These are phyloP conservation scores for Distichodus sexfasciatus DNA, from an alignment of 2,797 vertebrate species.

Conservation along the genomic window DNA sequence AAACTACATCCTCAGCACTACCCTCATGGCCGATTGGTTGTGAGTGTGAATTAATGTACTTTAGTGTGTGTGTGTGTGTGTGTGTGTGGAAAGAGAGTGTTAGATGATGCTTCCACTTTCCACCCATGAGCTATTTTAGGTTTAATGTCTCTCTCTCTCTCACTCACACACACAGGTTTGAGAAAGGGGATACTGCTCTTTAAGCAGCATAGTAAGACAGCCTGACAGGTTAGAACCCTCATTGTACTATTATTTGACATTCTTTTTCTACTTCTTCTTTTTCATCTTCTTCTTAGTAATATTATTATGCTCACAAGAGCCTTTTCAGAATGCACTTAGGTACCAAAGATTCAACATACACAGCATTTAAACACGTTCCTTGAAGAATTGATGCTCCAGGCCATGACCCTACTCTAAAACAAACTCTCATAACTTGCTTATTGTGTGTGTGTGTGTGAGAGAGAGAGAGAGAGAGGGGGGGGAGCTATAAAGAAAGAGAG, in stretches of 20 bases:
- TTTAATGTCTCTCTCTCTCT: conserved; percentile 16
- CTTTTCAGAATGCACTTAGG: conserved; percentile 14
- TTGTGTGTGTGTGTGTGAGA: conserved; percentile 6
- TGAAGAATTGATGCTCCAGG: conserved; percentile 16
- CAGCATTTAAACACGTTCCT: conserved; percentile 8
- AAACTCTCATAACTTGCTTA: conserved; percentile 6
- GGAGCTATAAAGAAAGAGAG: background rate
- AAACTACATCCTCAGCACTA: conserved; percentile 65
- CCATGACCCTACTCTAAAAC: conserved; percentile 10
- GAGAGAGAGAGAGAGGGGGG: background rate
- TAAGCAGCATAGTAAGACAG: conserved; percentile 21
- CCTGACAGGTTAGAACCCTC: too few species aligned
- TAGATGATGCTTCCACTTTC: conserved; percentile 41
- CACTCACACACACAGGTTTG: background rate
- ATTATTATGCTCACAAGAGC: too few species aligned
- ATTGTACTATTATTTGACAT: too few species aligned
- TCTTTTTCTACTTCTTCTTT: too few species aligned
- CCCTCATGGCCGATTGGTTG: conserved; percentile 58
- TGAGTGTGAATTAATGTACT: conserved; percentile 51
- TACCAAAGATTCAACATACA: background rate
- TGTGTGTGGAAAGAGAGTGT: background rate
- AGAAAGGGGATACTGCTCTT: background rate
- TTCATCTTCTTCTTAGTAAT: too few species aligned
- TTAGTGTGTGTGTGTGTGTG: conserved; percentile 30
- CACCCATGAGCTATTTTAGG: conserved; percentile 37